These are phyloP conservation scores for Plagiodera versicolora DNA, from an alignment of 2,888 invertebrate genomes.

Conservation along the genomic window DNA sequence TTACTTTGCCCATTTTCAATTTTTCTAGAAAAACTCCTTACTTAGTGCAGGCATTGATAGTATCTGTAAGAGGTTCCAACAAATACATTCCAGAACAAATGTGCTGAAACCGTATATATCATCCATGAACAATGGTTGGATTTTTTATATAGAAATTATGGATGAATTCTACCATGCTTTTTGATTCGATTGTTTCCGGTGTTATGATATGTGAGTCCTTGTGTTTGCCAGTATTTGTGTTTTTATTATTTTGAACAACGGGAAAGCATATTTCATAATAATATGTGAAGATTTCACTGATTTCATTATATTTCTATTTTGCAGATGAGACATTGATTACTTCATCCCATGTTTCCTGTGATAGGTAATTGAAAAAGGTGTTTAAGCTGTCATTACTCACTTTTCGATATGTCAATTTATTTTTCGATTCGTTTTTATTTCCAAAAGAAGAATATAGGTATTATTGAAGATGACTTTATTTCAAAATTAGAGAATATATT, in stretches of 20 bases:
- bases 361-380: neutral
- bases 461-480: neutral
- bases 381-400: neutral
- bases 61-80: slow-evolving; percentile 5
- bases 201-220: neutral
- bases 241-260: neutral
- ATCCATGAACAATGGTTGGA: neutral
- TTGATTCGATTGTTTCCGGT: neutral
- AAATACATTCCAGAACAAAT: neutral
- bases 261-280: neutral
- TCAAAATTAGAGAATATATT: neutral
- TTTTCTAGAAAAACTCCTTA: no score
- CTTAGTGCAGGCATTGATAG: no score
- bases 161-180: neutral
- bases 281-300: neutral
- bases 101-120: neutral
- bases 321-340: neutral
- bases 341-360: neutral
- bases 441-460: neutral
- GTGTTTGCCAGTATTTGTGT: neutral
- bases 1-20: no score
- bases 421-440: neutral
- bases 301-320: neutral
- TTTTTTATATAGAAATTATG: neutral
- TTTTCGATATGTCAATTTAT: neutral